These are phyloP conservation scores for Plebejus melissa DNA, from an alignment of 2,888 invertebrate genomes.

Conservation along the genomic window DNA sequence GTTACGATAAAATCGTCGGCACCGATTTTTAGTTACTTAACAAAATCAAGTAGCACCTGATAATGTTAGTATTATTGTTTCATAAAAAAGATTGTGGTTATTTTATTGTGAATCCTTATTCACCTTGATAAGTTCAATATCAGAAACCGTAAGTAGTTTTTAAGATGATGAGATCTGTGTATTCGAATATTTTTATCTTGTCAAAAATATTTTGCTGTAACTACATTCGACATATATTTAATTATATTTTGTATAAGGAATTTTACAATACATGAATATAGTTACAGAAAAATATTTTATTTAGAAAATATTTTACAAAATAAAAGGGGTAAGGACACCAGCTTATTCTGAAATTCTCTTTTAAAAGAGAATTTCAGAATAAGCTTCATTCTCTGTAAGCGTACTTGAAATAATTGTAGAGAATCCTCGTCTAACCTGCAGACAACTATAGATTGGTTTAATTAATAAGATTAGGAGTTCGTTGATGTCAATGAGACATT, in stretches of 20 bases:
- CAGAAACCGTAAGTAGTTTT: too few species aligned
- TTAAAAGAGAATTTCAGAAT: background rate
- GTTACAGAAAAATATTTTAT: too few species aligned
- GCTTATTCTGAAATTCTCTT: background rate
- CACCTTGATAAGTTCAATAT: too few species aligned
- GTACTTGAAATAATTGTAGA: slow-evolving; percentile 15
- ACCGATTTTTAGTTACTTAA: background rate
- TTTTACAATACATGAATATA: too few species aligned
- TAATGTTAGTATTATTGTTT: background rate
- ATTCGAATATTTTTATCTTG: too few species aligned
- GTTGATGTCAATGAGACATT: slow-evolving; percentile 49
- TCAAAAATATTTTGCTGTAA: too few species aligned
- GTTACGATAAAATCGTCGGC: slow-evolving; percentile 2
- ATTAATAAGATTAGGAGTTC: slow-evolving; percentile 68
- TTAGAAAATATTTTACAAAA: background rate
- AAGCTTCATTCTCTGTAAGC: background rate
- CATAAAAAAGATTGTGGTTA: too few species aligned
- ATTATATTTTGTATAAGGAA: too few species aligned
- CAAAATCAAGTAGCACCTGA: background rate
- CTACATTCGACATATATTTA: too few species aligned
- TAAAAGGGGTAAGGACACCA: background rate
- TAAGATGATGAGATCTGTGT: too few species aligned
- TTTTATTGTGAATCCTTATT: too few species aligned
- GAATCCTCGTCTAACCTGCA: slow-evolving; percentile 10
- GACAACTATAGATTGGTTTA: slow-evolving; percentile 45